Percentiles rank a stretch among this genome's conserved stretches.
Conservation (phyloP, 1,140 invertebrate species). For the Listronotus bonariensis region DNA sequence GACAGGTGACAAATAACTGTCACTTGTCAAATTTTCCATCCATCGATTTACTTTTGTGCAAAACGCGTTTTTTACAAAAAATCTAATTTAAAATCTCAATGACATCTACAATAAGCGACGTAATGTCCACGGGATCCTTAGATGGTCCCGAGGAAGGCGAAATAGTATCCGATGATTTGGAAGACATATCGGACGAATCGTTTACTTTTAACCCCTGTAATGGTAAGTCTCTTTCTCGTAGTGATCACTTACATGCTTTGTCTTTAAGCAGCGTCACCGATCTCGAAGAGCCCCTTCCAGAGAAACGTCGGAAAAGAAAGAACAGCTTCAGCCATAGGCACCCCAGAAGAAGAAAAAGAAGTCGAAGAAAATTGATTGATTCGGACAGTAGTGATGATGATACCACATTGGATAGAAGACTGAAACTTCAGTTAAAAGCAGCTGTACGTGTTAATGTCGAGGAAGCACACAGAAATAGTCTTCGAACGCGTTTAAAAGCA, state of each 20-base stretch:
- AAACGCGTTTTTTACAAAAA: not conserved
- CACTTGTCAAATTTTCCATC: too few species aligned
- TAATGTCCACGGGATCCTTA: not conserved
- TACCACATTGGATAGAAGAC: conserved; percentile 6
- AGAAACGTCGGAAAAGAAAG: conserved; percentile 11
- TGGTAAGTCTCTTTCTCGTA: conserved; percentile 51
- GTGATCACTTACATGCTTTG: conserved; percentile 49
- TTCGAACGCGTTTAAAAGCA: conserved; percentile 39
- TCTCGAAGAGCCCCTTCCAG: conserved; percentile 18
- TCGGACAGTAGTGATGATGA: conserved; percentile 39
- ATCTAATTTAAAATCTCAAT: not conserved
- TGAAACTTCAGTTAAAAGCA: conserved; percentile 47
- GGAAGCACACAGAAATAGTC: conserved; percentile 40
- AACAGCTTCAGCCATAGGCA: conserved; percentile 19
- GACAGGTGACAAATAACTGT: too few species aligned
- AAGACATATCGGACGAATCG: conserved; percentile 52
- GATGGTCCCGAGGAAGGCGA: conserved; percentile 51
- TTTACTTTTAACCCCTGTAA: conserved; percentile 35
- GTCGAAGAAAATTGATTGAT: conserved; percentile 23
- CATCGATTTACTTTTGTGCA: not conserved
- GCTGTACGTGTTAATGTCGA: conserved; percentile 45
- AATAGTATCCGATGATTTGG: conserved; percentile 51
- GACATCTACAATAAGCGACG: conserved; percentile 1
- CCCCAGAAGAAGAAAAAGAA: conserved; percentile 26
- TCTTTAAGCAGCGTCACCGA: conserved; percentile 53